phyloP scores from a whole-genome alignment of 2,888 invertebrate species.

The Phaedon cochleariae region DNA sequence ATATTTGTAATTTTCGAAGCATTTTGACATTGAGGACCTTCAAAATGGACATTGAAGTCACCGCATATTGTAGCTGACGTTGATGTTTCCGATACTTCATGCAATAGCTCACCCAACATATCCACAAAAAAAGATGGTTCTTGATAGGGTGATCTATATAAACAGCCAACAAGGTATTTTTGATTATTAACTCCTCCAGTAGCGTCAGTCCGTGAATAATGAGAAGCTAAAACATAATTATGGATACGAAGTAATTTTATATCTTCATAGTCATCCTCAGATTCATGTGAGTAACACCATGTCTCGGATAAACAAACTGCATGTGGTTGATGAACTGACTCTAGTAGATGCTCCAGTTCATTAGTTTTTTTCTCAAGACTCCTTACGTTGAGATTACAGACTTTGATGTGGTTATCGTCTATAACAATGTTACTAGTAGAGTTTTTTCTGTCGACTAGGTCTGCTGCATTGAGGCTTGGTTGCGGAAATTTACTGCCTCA shows the following conservation, averaged over 20 bases:
- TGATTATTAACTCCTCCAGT: not conserved
- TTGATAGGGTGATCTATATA: conserved; percentile 2
- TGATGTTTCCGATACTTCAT: not conserved
- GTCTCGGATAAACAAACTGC: conserved; percentile 8
- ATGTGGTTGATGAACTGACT: conserved; percentile 13
- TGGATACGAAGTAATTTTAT: conserved; percentile 2
- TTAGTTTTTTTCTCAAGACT: conserved; percentile 1
- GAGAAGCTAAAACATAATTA: not conserved
- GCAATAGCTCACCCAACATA: conserved; percentile 7
- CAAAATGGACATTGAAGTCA: conserved; percentile 11
- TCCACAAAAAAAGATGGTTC: conserved; percentile 1
- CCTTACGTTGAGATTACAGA: conserved; percentile 5
- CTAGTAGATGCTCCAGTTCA: conserved; percentile 3
- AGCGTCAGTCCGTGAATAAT: not conserved
- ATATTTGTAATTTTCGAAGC: conserved; percentile 1
- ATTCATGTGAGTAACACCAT: conserved; percentile 11
- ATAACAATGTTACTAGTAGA: not conserved
- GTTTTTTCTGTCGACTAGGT: not conserved
- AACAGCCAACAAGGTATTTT: not conserved
- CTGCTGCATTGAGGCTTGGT: not conserved
- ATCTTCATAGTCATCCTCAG: conserved; percentile 10
- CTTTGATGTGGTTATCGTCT: conserved; percentile 3
- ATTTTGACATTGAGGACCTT: conserved; percentile 7
- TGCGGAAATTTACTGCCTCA: conserved; percentile 8
- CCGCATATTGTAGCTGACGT: conserved; percentile 7